These are phyloP conservation scores for Oryctes rhinoceros DNA, from an alignment of 1,140 invertebrate species.

Conservation along the genomic window DNA sequence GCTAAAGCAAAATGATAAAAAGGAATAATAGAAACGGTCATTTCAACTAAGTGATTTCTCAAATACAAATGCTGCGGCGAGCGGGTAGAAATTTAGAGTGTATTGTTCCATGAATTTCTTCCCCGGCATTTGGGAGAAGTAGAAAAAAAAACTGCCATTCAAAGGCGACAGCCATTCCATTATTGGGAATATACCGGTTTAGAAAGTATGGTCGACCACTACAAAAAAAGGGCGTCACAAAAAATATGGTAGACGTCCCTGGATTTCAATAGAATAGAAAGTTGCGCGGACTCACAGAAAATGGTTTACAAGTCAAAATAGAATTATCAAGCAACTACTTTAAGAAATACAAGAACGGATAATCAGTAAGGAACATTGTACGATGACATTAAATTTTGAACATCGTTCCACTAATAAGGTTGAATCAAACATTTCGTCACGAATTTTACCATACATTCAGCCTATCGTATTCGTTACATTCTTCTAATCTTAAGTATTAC, in stretches of 20 bases:
- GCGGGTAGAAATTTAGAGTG: not conserved
- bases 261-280: slow-evolving; percentile 22
- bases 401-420: too few species aligned
- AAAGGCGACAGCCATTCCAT: slow-evolving; percentile 26
- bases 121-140: not conserved
- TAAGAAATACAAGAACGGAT: too few species aligned
- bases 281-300: not conserved
- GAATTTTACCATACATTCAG: too few species aligned
- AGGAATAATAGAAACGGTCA: too few species aligned
- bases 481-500: too few species aligned
- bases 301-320: not conserved
- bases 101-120: not conserved
- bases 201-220: slow-evolving; percentile 49
- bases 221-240: slow-evolving; percentile 48
- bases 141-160: not conserved
- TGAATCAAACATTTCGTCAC: too few species aligned
- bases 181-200: slow-evolving; percentile 37
- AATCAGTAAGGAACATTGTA: too few species aligned
- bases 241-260: slow-evolving; percentile 39
- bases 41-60: too few species aligned
- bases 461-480: not conserved
- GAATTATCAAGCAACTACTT: too few species aligned
- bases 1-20: too few species aligned
- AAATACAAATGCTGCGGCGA: too few species aligned
- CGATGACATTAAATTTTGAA: too few species aligned